Conservation (phyloP, 2,888 invertebrate genomes). For the Heterodera filipjevi region DNA sequence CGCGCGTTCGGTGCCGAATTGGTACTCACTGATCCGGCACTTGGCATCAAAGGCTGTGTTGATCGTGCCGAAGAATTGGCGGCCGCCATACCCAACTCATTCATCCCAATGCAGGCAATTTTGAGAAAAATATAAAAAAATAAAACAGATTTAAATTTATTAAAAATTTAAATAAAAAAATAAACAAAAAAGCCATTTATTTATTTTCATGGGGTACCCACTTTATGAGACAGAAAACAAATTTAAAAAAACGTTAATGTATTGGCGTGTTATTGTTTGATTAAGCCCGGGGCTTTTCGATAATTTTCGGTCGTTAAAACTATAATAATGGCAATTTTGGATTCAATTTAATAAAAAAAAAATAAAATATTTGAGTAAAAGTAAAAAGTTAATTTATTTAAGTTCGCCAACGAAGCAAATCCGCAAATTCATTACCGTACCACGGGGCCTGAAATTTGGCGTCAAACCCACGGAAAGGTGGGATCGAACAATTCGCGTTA, state of each 20-base stretch:
- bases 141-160: too few relatives aligned
- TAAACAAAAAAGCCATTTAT: too few relatives aligned
- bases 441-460: slow-evolving; percentile 65
- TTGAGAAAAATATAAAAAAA: neutral
- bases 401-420: slow-evolving; percentile 63
- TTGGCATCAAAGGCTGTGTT: slow-evolving; percentile 61
- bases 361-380: neutral
- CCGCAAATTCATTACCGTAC: slow-evolving; percentile 62
- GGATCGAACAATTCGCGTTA: too few relatives aligned
- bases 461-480: slow-evolving; percentile 62
- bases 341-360: too few relatives aligned
- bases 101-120: slow-evolving; percentile 57
- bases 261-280: too few relatives aligned
- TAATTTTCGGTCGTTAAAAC: too few relatives aligned
- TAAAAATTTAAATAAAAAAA: too few relatives aligned
- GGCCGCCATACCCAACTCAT: slow-evolving; percentile 53
- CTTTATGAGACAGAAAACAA: too few relatives aligned
- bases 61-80: slow-evolving; percentile 56
- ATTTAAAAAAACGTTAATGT: too few relatives aligned
- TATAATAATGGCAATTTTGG: too few relatives aligned
- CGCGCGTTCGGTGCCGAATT: slow-evolving; percentile 63
- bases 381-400: slow-evolving; percentile 58
- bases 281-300: too few relatives aligned
- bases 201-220: too few relatives aligned
- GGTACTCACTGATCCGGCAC: slow-evolving; percentile 59